Conservation (phyloP, 2,888 invertebrate species). For the Toxonevra muliebris region DNA sequence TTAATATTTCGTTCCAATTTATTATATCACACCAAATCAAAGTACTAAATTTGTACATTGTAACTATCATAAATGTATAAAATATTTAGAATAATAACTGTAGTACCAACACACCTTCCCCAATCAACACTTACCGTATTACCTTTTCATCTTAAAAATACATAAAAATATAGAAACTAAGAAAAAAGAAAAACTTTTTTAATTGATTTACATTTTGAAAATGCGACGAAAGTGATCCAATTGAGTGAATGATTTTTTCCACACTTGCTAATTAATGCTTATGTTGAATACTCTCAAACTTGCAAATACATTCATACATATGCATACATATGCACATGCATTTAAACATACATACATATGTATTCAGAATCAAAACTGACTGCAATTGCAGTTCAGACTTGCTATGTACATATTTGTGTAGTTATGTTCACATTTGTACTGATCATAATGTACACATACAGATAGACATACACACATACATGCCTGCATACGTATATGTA, state of each 20-base stretch:
- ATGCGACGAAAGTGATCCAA: constrained; percentile 50
- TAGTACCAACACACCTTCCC: too few species aligned
- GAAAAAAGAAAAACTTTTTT: constrained; percentile 16
- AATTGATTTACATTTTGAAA: constrained; percentile 30
- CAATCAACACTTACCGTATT: too few species aligned
- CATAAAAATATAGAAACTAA: not conserved
- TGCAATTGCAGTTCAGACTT: constrained; percentile 13
- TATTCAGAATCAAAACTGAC: not conserved
- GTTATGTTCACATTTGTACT: constrained; percentile 64
- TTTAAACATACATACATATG: not conserved
- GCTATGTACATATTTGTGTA: constrained; percentile 61
- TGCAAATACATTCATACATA: constrained; percentile 40
- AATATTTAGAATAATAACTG: too few species aligned
- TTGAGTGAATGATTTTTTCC: constrained; percentile 53
- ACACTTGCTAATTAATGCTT: constrained; percentile 60
- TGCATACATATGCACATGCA: not conserved
- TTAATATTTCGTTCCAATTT: too few species aligned
- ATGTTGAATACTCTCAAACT: constrained; percentile 42
- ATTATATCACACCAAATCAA: too few species aligned
- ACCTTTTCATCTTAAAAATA: too few species aligned
- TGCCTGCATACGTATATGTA: constrained; percentile 8
- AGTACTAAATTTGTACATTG: too few species aligned
- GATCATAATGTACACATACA: constrained; percentile 50
- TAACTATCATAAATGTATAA: too few species aligned
- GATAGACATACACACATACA: constrained; percentile 13